Evolutionary conservation across 2,888 invertebrate genomes (phyloP).

Genomic region (Dyspetes luteomarginatus): DNA sequence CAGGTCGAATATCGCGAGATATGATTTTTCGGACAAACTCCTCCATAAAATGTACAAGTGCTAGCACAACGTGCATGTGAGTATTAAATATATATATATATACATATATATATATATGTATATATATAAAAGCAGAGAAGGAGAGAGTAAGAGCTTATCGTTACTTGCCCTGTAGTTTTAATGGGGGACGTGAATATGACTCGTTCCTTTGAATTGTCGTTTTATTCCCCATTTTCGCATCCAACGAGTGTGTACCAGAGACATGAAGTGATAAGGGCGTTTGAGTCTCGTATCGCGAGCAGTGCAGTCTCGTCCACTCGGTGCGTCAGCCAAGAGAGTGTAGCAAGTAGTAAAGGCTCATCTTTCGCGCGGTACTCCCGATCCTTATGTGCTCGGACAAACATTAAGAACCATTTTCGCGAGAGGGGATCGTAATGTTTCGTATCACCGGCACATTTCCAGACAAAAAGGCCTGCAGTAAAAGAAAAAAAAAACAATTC

Average conservation of each 20-base stretch:
- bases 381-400: conserved; percentile 4
- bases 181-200: conserved; percentile 19
- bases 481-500: not conserved
- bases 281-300: conserved; percentile 2
- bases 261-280: conserved; percentile 32
- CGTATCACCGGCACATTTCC: conserved; percentile 44
- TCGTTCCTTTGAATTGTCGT: conserved; percentile 35
- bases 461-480: not conserved
- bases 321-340: not conserved
- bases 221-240: conserved; percentile 53
- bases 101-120: not conserved
- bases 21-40: not conserved
- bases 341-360: not conserved
- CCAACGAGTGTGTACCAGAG: conserved; percentile 19
- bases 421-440: conserved; percentile 35
- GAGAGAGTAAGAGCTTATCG: conserved; percentile 17
- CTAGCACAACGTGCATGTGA: not conserved
- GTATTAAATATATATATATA: not conserved
- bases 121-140: not conserved
- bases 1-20: not conserved
- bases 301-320: not conserved
- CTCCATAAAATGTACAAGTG: not conserved
- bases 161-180: conserved; percentile 22
- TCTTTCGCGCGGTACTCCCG: not conserved
- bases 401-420: conserved; percentile 56